Base-by-base conservation (phyloP, 2,113 vertebrate genomes). In the Dascyllus trimaculatus region DNA sequence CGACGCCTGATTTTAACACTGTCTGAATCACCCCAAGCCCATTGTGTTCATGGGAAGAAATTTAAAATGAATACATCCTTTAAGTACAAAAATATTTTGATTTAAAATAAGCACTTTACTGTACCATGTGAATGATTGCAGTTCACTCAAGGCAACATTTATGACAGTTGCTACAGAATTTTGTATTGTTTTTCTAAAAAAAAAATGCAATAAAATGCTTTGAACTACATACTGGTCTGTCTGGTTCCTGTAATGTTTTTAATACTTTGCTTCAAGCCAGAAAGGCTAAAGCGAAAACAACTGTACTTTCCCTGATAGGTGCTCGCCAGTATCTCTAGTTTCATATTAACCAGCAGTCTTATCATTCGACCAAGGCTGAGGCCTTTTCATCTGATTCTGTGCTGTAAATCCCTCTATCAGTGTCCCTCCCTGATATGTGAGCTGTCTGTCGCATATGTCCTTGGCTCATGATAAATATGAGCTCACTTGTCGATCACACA, bases 181-280 rank as follows among this genome's bases (percentile, higher is more conserved):
- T 99, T 99, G 96, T 99, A 97, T 97, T 95, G 93, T 96, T 98
- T 98, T 99, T 97, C 88, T 56, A 96, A 82, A 86, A 86, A 95
- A 95, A 95, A 89, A 96, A 94, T 94, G 84, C 86, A 95, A 97
- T 93, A 97, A 97, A 97, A 97, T 91, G 93, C 94, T 92, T 96
- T 94, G 90, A 96, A 96, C 65, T 10, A 78, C 53, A 52, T 8
- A 8, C 10, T 21, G 2, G 22, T 57, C 46, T 46, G 26, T 25
- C 3, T 74, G 45, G 1, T 64, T 63, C 4, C 7, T 84, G 11
- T 40, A 2, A 1, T 2, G 0, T 21, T 0, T 1, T 1, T 2
- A n/a, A 35, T 10, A 10, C 32, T 35, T 49, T 35, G 2, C 11
- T 19, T 5, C 9, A 57, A 57, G 3, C 2, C 52, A 45, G 1